A percentile compares a stretch with the other conserved stretches of the same genome.
Conservation (phyloP, 2,113 vertebrate species). For the Fregata magnificens region DNA sequence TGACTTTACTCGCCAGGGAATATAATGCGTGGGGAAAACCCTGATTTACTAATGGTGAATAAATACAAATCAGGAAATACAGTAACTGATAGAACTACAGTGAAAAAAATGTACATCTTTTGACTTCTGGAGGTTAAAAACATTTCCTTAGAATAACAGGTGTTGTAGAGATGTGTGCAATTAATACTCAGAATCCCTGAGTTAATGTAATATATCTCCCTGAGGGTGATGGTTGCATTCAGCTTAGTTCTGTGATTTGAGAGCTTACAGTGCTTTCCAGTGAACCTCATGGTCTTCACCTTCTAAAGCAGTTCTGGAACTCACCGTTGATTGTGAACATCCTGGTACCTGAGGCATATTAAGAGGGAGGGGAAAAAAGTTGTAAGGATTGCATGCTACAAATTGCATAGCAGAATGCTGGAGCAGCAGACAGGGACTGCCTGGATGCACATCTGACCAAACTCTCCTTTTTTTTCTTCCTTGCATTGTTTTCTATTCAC, state of each 20-base stretch:
- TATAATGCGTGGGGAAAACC: background rate
- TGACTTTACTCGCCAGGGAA: background rate
- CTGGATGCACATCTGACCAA: background rate
- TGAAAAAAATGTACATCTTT: background rate
- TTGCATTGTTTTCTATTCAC: background rate
- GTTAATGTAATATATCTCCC: background rate
- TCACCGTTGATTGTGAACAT: background rate
- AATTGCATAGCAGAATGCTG: background rate
- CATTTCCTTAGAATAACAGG: background rate
- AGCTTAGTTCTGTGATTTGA: background rate
- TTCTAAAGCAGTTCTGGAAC: background rate
- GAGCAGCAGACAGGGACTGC: background rate
- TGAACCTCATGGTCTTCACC: background rate
- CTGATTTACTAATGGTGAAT: background rate
- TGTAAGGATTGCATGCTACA: background rate
- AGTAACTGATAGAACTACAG: background rate
- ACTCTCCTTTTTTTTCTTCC: background rate
- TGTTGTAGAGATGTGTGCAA: background rate
- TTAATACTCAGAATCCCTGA: background rate
- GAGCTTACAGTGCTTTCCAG: accelerated
- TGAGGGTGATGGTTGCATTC: background rate
- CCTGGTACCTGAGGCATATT: background rate
- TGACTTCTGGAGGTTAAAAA: background rate
- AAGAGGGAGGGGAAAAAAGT: background rate
- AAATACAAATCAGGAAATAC: background rate